These are phyloP conservation scores for Hemibagrus guttatus DNA, from an alignment of 2,797 vertebrate genomes.

Conservation along the genomic window DNA sequence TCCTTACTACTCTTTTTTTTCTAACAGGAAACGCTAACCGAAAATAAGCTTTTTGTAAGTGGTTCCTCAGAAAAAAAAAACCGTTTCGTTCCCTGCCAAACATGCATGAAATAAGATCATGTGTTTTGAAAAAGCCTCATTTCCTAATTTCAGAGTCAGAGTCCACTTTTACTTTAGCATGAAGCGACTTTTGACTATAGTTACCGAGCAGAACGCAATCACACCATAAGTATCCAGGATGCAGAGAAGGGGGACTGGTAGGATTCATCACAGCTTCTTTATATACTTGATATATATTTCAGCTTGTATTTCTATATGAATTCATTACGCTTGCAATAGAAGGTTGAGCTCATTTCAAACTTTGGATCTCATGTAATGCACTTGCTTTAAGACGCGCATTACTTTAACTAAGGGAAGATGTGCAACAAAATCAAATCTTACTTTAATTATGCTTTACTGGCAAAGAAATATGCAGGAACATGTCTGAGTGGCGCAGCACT, in stretches of 20 bases:
- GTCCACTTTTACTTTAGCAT: slow-evolving; percentile 4
- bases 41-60: slow-evolving; percentile 2
- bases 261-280: not conserved
- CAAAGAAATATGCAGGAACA: not conserved
- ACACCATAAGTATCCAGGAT: not conserved
- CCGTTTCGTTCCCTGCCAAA: not conserved
- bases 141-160: slow-evolving; percentile 50
- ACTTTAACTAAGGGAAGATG: not conserved
- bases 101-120: not conserved
- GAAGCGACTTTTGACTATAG: not conserved
- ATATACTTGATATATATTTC: not conserved
- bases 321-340: not conserved
- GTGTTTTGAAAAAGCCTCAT: slow-evolving; percentile 48
- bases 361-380: not conserved
- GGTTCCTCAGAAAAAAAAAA: slow-evolving; percentile 10
- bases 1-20: too few relatives aligned
- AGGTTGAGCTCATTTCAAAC: not conserved
- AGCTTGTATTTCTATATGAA: not conserved
- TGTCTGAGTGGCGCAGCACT: not conserved
- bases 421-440: not conserved
- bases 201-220: not conserved
- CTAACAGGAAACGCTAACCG: slow-evolving; percentile 4
- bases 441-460: not conserved
- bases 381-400: not conserved
- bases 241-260: slow-evolving; percentile 40